Base-by-base conservation (phyloP, 2,113 vertebrate species). In the Oreocharis arfaki region DNA sequence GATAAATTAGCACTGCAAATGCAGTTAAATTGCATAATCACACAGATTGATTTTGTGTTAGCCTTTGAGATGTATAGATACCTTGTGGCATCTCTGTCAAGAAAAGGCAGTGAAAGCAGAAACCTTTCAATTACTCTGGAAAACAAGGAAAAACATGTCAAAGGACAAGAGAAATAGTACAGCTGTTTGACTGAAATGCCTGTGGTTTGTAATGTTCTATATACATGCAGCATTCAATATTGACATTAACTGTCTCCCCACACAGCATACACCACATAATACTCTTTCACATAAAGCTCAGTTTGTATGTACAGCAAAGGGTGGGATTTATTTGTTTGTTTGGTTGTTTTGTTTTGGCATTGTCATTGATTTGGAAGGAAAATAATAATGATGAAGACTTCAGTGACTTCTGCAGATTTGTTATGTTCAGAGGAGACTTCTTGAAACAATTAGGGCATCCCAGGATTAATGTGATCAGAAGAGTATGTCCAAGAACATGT, bases 1-100 rank as follows among this genome's bases (percentile, higher is more conserved):
- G 97, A 98, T 97, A 98, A 98, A 98, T 98, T 98, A 98, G 84
- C 69, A 96, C 96, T 77, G 96, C 96, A 98, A 97, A 98, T 97
- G 96, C 93, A 97, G 96, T 95, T 97, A 97, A 98, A 98, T 98
- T 97, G 94, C 83, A 97, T 97, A 97, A 98, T 98, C 90, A 87
- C 92, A 84, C 60, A 90, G 76, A 98, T 97, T 97, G 98, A 98
- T 98, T 98, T 98, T 98, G 91, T 98, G 97, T 95, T 98, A 97
- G 84, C 60, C 80, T 97, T 96, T 94, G 95, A 97, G 97, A 98
- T 97, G 73, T 96, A 98, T 97, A 97, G 97, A 96, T 94, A 97
- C 90, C 95, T 98, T 88, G 60, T 97, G 94, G 97, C 94, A 96
- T 96, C 96, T 96, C 96, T 97, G 91, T 98, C 96, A 97, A 97